phyloP scores from a whole-genome alignment of 37 sponge, comb jelly and placozoan genomes.

The Ianthella basta region DNA sequence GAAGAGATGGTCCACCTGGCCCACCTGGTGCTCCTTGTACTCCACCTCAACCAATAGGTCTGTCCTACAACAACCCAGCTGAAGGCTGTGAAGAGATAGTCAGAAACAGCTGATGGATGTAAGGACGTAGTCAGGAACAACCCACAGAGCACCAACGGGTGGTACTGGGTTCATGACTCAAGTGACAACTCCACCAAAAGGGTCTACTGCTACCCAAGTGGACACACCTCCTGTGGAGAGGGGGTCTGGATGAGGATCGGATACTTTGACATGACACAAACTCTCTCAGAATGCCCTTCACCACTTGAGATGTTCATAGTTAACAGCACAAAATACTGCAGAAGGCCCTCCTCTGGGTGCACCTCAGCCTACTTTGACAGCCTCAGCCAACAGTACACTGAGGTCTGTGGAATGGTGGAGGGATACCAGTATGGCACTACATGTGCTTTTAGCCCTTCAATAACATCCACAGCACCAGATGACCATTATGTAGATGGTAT shows the following conservation, averaged over 20 bases:
- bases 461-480: background rate
- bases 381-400: background rate
- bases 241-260: slow-evolving; percentile 30
- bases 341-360: background rate
- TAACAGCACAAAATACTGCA: slow-evolving; percentile 1
- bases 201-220: background rate
- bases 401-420: slow-evolving; percentile 21
- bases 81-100: too few species aligned
- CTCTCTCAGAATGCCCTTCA: background rate
- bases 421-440: slow-evolving; percentile 8
- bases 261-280: background rate
- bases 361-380: slow-evolving; percentile 15
- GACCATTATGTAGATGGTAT: background rate
- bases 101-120: too few species aligned
- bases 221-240: slow-evolving; percentile 2
- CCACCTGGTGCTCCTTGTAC: slow-evolving; percentile 65
- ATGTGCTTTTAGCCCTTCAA: background rate
- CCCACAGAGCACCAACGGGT: background rate
- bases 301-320: background rate
- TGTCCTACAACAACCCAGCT: too few species aligned
- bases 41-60: too few species aligned
- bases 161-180: slow-evolving; percentile 6
- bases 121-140: too few species aligned
- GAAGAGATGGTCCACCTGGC: too few species aligned
- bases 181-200: background rate